These are phyloP conservation scores for Tetranychus cinnabarinus DNA, from an alignment of 1,140 invertebrate species.

Conservation along the genomic window DNA sequence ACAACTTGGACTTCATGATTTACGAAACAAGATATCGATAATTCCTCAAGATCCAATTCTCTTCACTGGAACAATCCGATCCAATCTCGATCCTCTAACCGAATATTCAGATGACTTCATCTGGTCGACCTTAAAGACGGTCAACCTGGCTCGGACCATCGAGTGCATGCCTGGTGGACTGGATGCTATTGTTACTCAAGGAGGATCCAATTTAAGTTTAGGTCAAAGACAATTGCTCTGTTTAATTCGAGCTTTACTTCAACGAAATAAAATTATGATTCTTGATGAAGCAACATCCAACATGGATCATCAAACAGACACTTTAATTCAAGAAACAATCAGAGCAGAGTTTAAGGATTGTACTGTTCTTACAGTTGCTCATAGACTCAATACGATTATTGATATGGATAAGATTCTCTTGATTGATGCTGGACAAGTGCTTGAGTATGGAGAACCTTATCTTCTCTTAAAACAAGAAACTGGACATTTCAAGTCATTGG, in stretches of 20 bases:
- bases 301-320: conserved; percentile 21
- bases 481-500: conserved; percentile 20
- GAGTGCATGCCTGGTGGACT: conserved; percentile 36
- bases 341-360: conserved; percentile 32
- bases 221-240: conserved; percentile 54
- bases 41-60: conserved; percentile 43
- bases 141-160: conserved; percentile 40
- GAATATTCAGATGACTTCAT: conserved; percentile 37
- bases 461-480: conserved; percentile 30
- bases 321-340: conserved; percentile 18
- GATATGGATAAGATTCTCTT: conserved; percentile 15
- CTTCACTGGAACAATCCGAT: conserved; percentile 54
- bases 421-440: conserved; percentile 18
- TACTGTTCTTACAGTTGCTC: conserved; percentile 60
- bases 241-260: conserved; percentile 28
- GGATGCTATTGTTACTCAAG: conserved; percentile 41
- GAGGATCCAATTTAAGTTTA: conserved; percentile 50
- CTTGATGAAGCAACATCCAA: conserved; percentile 26
- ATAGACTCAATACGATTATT: conserved; percentile 22
- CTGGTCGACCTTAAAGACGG: conserved; percentile 50
- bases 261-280: conserved; percentile 20
- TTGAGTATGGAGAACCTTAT: conserved; percentile 40
- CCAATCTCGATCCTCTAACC: conserved; percentile 67
- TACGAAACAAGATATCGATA: conserved; percentile 23
- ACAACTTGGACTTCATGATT: conserved; percentile 12